Base-by-base conservation (phyloP, 2,113 vertebrate species). In the Pogonocichla stellata region DNA sequence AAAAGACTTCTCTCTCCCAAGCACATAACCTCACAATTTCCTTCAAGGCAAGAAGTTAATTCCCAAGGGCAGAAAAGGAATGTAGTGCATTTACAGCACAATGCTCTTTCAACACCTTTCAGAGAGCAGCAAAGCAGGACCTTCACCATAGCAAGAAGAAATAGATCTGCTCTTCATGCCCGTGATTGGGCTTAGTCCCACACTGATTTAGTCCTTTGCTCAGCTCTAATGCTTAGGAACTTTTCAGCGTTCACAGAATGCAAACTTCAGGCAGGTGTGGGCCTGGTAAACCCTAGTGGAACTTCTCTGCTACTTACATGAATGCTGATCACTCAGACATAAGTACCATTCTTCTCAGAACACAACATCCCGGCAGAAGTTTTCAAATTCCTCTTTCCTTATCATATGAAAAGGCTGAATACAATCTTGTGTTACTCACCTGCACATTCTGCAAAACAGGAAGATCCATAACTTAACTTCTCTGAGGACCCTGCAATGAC, bases 401-500 rank as follows among this genome's bases (percentile, higher is more conserved):
- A 45, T 28, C 28, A 80, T 47, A 57, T 16, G 8, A 7, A 74
- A 71, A 67, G 11, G 45, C 66, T 77, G 45, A 80, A 80, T 8
- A 86, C 6, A 56, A 29, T 48, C 31, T 70, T 24, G 16, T 15
- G 51, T 80, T n/a, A 69, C 96, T 97, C 62, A 97, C 96, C 95
- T 65, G 51, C 2, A 11, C 95, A 97, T 13, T 65, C 86, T 1
- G 15, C 62, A 86, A 50, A 53, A 77, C 93, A 96, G 60, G 96
- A 66, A 79, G 64, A 34, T 70, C 9, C 57, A 8, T 56, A 50
- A 70, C 8, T 74, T 20, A 19, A 67, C 5, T 12, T 88, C 53
- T 80, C 82, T 29, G 50, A 56, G 38, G 54, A 51, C 74, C 73
- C 96, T 97, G 92, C 80, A 97, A 94, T 28, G 51, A 72, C 90